Percentiles rank a stretch among this genome's conserved stretches.
phyloP scores from a whole-genome alignment of 1,140 invertebrate genomes.

The Prorops nasuta region DNA sequence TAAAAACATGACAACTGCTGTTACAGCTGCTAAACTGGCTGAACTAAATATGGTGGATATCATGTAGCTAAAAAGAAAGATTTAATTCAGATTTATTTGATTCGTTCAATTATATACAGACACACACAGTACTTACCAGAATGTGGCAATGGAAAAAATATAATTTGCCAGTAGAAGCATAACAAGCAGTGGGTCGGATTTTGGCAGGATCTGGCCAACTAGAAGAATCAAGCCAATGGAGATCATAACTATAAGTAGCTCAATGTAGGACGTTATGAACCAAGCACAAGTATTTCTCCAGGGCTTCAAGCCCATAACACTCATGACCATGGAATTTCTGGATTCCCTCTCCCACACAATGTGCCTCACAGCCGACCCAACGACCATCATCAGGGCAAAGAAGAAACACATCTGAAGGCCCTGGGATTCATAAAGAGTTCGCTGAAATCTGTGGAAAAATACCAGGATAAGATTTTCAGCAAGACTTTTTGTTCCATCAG shows the following conservation, averaged over 20 bases:
- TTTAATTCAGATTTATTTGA: conserved; percentile 7
- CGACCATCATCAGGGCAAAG: conserved; percentile 63
- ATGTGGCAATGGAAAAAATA: conserved; percentile 60
- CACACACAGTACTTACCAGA: conserved; percentile 56
- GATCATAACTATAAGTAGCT: conserved; percentile 56
- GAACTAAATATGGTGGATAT: conserved; percentile 65
- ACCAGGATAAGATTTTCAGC: not conserved
- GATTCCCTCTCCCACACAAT: conserved; percentile 67
- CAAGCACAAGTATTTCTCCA: conserved; percentile 63
- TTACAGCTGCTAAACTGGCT: conserved; percentile 65
- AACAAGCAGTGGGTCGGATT: conserved; percentile 57
- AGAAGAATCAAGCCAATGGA: conserved; percentile 57
- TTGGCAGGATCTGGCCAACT: conserved; percentile 58
- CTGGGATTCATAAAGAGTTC: conserved; percentile 65
- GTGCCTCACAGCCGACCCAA: conserved; percentile 62
- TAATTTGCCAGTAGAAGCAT: conserved; percentile 60
- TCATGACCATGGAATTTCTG: conserved; percentile 68
- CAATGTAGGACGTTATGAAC: conserved; percentile 59
- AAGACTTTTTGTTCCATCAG: not conserved
- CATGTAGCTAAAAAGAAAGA: conserved; percentile 61
- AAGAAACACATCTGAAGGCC: conserved; percentile 63
- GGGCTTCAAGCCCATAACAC: conserved; percentile 66
- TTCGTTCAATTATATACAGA: not conserved
- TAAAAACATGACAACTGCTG: conserved; percentile 62
- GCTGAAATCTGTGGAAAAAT: conserved; percentile 61